These are phyloP conservation scores for Hetaerina americana DNA, from an alignment of 1,140 invertebrate genomes.

Conservation along the genomic window DNA sequence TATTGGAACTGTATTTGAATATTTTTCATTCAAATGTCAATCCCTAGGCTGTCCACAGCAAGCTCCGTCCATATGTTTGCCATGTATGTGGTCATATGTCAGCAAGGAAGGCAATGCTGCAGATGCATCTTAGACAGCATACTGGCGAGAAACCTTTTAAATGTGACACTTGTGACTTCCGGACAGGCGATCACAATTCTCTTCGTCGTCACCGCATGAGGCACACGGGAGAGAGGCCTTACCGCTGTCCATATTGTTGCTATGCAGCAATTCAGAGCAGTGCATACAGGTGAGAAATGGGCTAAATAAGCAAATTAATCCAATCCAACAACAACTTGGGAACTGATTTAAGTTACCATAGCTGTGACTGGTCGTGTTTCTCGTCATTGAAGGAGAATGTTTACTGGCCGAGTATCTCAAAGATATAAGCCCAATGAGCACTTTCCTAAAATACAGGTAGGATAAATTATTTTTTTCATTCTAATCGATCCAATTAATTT, in stretches of 20 bases:
- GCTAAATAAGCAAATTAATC: no score
- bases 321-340: no score
- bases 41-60: conserved; percentile 49
- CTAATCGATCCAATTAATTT: no score
- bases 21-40: no score
- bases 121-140: conserved; percentile 52
- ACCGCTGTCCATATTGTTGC: conserved; percentile 51
- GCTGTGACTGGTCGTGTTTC: no score
- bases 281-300: conserved; percentile 48
- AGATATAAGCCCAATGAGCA: no score
- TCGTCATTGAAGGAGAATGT: no score
- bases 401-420: no score
- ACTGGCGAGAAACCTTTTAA: conserved; percentile 63
- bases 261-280: conserved; percentile 54
- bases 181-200: conserved; percentile 57
- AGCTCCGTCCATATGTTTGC: conserved; percentile 61
- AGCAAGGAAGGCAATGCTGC: conserved; percentile 49
- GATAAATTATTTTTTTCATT: no score
- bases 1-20: no score
- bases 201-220: conserved; percentile 57
- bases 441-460: no score
- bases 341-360: no score
- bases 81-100: conserved; percentile 58
- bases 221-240: conserved; percentile 49
- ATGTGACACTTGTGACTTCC: conserved; percentile 54